phyloP scores from a whole-genome alignment of 2,797 vertebrate genomes.

The Acrossocheilus fasciatus region DNA sequence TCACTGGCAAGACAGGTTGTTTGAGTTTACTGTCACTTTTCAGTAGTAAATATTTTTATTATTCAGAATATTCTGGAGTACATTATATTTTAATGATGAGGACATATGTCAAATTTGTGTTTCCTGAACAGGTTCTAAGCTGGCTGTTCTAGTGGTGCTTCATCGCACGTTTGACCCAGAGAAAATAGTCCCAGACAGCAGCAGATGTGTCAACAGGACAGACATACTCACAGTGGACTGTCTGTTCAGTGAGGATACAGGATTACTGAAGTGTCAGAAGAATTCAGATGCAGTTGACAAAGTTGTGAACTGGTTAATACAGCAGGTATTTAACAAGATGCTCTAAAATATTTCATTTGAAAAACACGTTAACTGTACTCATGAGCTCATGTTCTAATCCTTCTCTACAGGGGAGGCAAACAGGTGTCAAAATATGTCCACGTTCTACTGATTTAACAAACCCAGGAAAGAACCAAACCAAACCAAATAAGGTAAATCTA shows the following conservation, averaged over 20 bases:
- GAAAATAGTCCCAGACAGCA: conserved; percentile 17
- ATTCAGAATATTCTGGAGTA: neutral
- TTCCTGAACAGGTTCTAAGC: neutral
- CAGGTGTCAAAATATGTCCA: neutral
- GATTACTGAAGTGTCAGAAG: conserved; percentile 2
- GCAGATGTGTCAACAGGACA: neutral
- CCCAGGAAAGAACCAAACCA: neutral
- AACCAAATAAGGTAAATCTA: neutral
- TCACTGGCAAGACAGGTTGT: neutral
- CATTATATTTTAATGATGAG: neutral
- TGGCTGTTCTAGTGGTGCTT: conserved; percentile 14
- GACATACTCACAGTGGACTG: conserved; percentile 19
- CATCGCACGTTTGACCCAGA: conserved; percentile 15
- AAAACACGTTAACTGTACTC: neutral
- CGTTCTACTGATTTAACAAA: neutral
- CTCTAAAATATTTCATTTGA: neutral
- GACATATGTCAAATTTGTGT: neutral
- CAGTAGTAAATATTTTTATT: neutral
- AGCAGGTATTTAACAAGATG: neutral
- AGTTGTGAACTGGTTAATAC: neutral
- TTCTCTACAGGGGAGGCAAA: neutral
- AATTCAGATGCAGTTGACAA: neutral
- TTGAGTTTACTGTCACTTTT: neutral
- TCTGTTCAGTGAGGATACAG: conserved; percentile 5
- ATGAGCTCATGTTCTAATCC: neutral